phyloP scores from a whole-genome alignment of 2,888 invertebrate genomes.

The Coremacera marginata region DNA sequence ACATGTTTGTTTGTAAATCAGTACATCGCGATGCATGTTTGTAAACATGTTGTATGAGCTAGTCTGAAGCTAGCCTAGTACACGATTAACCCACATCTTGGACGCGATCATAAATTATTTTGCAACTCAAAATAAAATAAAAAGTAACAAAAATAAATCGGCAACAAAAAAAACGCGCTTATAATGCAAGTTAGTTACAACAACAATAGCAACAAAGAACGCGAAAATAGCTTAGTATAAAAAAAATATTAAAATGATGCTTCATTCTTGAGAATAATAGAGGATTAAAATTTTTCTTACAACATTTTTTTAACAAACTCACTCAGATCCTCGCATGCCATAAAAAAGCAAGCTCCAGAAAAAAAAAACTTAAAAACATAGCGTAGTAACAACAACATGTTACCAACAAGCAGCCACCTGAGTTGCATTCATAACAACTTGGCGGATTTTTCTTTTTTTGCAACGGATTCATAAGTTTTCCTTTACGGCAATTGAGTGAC shows the following conservation, averaged over 20 bases:
- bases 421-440: not conserved
- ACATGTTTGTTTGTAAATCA: too few species aligned
- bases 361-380: not conserved
- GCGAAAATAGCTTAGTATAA: too few species aligned
- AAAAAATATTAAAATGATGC: too few species aligned
- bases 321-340: too few species aligned
- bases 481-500: not conserved
- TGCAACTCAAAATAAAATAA: slow-evolving; percentile 48
- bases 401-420: not conserved
- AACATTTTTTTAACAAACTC: too few species aligned
- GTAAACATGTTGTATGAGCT: slow-evolving; percentile 9
- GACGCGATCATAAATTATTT: slow-evolving; percentile 70
- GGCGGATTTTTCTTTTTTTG: not conserved
- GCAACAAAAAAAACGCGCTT: too few species aligned
- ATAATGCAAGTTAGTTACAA: too few species aligned
- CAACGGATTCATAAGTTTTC: not conserved
- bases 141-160: not conserved
- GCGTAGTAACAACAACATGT: not conserved
- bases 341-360: not conserved
- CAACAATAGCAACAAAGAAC: too few species aligned
- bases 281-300: too few species aligned
- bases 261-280: too few species aligned
- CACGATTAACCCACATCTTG: slow-evolving; percentile 70
- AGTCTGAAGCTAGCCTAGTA: slow-evolving; percentile 63
- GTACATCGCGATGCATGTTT: not conserved